A percentile compares a stretch with the other conserved stretches of the same genome.
Evolutionary conservation across 2,113 vertebrate genomes (phyloP).

Genomic region (Daboia siamensis): DNA sequence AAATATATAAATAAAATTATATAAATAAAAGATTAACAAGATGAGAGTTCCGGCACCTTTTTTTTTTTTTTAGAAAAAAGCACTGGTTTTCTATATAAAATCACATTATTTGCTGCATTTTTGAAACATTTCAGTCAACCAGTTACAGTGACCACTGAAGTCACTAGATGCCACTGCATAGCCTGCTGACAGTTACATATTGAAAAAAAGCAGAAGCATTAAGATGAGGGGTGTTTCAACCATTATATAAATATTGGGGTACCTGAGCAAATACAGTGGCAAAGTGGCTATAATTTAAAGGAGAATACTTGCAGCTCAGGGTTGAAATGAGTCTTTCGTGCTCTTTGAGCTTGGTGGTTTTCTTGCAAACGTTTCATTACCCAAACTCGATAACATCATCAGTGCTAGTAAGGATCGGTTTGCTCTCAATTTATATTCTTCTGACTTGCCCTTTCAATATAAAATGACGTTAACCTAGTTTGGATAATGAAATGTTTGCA

Average conservation of each 20-base stretch:
- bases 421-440: background rate
- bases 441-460: background rate
- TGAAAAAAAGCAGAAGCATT: background rate
- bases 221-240: background rate
- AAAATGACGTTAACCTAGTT: background rate
- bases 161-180: constrained; percentile 18
- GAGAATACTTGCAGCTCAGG: background rate
- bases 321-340: background rate
- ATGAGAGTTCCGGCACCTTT: too few species aligned
- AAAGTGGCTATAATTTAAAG: background rate
- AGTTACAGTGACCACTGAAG: background rate
- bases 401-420: background rate
- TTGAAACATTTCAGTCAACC: background rate
- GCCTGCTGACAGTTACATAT: background rate
- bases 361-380: background rate
- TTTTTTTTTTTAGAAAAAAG: too few species aligned
- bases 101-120: background rate
- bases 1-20: too few species aligned
- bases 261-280: background rate
- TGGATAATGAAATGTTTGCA: background rate
- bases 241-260: background rate
- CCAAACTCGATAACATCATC: background rate
- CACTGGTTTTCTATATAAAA: background rate
- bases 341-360: background rate
- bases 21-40: too few species aligned